Conservation (phyloP, 2,888 invertebrate genomes). For the Ophion ellenae region DNA sequence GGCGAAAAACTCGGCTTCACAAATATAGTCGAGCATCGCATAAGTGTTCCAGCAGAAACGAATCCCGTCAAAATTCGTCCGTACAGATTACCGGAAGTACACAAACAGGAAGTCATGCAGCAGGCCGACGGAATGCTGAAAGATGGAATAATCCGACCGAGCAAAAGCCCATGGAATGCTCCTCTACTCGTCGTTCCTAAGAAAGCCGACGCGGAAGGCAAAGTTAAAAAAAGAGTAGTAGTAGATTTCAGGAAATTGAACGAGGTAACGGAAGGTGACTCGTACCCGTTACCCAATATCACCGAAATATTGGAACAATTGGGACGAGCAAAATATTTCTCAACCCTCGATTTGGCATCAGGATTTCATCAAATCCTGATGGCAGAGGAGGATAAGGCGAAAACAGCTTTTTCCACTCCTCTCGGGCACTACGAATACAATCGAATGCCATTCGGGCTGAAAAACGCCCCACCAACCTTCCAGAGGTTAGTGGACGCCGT, state of each 20-base stretch:
- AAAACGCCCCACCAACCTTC: slow-evolving; percentile 49
- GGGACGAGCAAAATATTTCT: too few species aligned
- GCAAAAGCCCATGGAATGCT: slow-evolving; percentile 42
- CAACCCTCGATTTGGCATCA: too few species aligned
- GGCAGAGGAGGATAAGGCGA: too few species aligned
- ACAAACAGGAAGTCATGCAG: slow-evolving; percentile 38
- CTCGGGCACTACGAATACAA: too few species aligned
- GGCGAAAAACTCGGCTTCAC: slow-evolving; percentile 60
- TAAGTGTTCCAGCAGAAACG: slow-evolving; percentile 31
- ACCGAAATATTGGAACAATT: too few species aligned
- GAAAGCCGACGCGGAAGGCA: too few species aligned
- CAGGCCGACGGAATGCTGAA: slow-evolving; percentile 25
- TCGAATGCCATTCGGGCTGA: slow-evolving; percentile 1
- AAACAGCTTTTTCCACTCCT: not conserved
- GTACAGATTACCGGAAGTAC: slow-evolving; percentile 62
- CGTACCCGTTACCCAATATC: too few species aligned
- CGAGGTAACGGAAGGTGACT: too few species aligned
- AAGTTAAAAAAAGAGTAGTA: too few species aligned
- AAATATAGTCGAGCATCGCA: slow-evolving; percentile 46
- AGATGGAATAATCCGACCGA: slow-evolving; percentile 1
- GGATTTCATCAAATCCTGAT: too few species aligned
- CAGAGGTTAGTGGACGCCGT: slow-evolving; percentile 51
- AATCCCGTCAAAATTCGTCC: slow-evolving; percentile 61
- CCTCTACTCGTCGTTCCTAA: slow-evolving; percentile 8
- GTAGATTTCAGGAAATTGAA: too few species aligned